Evolutionary conservation across 2,797 vertebrate species (phyloP).

Genomic region (Eleutherodactylus coqui): DNA sequence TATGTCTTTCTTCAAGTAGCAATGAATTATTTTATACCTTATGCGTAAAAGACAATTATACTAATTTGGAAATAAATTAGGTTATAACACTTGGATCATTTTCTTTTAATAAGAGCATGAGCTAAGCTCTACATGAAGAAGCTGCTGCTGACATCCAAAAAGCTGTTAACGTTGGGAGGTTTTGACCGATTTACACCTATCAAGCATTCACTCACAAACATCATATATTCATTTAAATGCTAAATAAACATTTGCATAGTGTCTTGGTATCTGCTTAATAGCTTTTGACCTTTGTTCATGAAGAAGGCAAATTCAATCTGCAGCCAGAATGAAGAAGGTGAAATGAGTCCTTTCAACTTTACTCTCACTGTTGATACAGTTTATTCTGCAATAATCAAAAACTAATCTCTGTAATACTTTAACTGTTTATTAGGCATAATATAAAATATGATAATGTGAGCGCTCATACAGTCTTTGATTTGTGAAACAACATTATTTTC

Average conservation of each 20-base stretch:
- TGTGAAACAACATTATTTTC: conserved; percentile 46
- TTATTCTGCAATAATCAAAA: conserved; percentile 55
- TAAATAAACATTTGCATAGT: conserved; percentile 43
- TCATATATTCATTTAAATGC: conserved; percentile 40
- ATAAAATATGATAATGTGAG: conserved; percentile 54
- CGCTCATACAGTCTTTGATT: conserved; percentile 45
- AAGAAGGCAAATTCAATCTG: conserved; percentile 44
- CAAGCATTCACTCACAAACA: conserved; percentile 33
- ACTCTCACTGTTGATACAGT: conserved; percentile 30
- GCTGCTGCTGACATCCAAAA: neutral
- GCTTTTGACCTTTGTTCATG: conserved; percentile 38
- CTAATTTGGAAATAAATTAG: neutral
- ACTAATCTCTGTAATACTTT: conserved; percentile 46
- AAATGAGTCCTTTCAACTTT: conserved; percentile 48
- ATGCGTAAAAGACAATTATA: neutral
- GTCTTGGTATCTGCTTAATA: conserved; percentile 34
- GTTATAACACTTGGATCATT: neutral
- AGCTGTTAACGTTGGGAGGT: neutral
- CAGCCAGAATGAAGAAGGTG: conserved; percentile 29
- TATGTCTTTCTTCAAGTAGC: neutral
- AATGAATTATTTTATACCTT: neutral
- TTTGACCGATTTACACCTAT: conserved; percentile 15
- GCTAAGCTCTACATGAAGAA: neutral
- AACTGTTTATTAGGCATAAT: conserved; percentile 58
- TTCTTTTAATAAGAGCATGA: neutral